A percentile compares a stretch with the other conserved stretches of the same genome.
Conservation (phyloP, 2,888 invertebrate species). For the Sisyra terminalis region DNA sequence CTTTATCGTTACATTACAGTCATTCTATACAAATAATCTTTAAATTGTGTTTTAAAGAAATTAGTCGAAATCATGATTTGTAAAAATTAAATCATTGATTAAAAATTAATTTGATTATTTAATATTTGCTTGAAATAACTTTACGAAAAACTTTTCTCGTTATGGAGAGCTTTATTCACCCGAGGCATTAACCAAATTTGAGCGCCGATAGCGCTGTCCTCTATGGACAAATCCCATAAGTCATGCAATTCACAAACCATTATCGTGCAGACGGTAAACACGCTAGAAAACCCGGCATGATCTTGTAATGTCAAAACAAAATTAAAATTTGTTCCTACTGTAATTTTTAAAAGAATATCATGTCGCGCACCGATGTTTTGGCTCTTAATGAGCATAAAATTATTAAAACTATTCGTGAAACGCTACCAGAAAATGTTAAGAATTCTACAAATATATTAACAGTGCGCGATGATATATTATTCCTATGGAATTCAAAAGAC, state of each 20-base stretch:
- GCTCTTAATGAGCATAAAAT: conserved; percentile 41
- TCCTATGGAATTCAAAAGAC: conserved; percentile 47
- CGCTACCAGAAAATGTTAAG: conserved; percentile 32
- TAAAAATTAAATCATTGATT: too few relatives aligned
- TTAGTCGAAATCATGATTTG: too few relatives aligned
- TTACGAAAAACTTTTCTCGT: too few relatives aligned
- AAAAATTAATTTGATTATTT: too few relatives aligned
- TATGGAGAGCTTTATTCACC: too few relatives aligned
- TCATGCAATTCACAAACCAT: background rate
- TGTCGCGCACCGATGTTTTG: conserved; percentile 34
- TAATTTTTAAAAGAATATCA: background rate
- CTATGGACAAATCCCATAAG: background rate
- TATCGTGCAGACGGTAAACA: background rate
- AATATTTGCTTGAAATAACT: too few relatives aligned
- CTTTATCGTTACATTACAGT: too few relatives aligned
- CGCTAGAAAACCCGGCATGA: background rate
- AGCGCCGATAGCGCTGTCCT: background rate
- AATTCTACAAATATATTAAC: conserved; percentile 45
- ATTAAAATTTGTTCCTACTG: background rate
- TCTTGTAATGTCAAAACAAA: conserved; percentile 4
- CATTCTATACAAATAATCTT: too few relatives aligned
- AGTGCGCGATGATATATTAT: conserved; percentile 47
- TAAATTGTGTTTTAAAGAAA: too few relatives aligned
- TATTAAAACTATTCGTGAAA: conserved; percentile 38
- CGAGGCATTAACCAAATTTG: background rate